Conservation (phyloP, 2,113 vertebrate genomes). For the Nycticebus coucang region DNA sequence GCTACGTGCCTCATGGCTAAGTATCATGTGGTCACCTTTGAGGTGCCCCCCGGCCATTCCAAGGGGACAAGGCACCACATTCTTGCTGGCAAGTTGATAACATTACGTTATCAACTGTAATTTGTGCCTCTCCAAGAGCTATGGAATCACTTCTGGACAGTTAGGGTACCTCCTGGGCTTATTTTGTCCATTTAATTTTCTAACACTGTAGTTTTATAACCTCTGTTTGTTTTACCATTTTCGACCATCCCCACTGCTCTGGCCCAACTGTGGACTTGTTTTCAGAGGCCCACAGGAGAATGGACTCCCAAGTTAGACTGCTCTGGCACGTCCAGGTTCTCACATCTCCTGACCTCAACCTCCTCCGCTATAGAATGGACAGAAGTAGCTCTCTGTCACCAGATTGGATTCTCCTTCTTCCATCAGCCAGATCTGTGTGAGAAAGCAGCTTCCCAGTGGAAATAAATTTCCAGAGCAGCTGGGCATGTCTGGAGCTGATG, state of each 20-base stretch:
- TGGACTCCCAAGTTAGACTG: neutral
- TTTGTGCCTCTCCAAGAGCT: neutral
- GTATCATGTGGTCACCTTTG: no score
- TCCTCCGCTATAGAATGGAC: neutral
- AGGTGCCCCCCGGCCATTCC: neutral
- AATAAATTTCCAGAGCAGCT: neutral
- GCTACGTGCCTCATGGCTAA: no score
- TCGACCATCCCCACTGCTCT: neutral
- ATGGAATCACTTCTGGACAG: neutral
- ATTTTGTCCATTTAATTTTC: neutral
- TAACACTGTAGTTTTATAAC: neutral
- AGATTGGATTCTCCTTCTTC: neutral
- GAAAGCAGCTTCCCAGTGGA: neutral
- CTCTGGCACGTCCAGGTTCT: neutral
- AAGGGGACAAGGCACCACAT: neutral
- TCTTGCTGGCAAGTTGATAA: no score
- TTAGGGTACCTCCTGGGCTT: no score
- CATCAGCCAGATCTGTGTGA: fast-evolving
- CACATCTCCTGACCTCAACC: neutral
- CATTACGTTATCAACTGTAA: neutral
- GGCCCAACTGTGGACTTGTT: neutral
- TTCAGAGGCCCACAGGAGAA: fast-evolving
- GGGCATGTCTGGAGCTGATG: neutral
- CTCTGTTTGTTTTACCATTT: neutral
- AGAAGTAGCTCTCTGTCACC: neutral